phyloP scores from a whole-genome alignment of 1,140 invertebrate species.

The Oryctes rhinoceros region DNA sequence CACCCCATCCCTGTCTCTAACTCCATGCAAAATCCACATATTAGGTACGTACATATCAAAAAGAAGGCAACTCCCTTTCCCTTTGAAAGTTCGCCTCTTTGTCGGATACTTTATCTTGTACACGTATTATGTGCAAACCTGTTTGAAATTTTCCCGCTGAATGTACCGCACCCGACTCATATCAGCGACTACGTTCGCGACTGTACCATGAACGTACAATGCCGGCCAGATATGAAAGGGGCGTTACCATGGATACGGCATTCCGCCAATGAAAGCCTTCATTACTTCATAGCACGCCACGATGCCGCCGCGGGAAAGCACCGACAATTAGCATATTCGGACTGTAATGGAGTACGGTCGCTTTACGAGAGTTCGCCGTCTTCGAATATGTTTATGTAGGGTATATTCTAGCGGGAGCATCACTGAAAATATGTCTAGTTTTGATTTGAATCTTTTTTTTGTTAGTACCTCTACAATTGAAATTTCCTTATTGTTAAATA shows the following conservation, averaged over 20 bases:
- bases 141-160: conserved; percentile 25
- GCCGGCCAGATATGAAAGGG: conserved; percentile 40
- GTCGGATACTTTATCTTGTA: conserved; percentile 12
- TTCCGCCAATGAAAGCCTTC: conserved; percentile 8
- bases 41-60: background rate
- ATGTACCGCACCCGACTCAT: background rate
- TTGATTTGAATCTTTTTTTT: too few relatives aligned
- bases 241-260: conserved; percentile 38
- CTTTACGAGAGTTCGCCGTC: background rate
- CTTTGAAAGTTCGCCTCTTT: background rate
- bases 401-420: too few relatives aligned
- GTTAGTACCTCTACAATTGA: too few relatives aligned
- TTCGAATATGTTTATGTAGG: background rate
- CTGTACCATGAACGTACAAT: conserved; percentile 36
- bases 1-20: background rate
- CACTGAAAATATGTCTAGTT: too few relatives aligned
- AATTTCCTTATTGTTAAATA: too few relatives aligned
- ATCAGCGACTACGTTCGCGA: background rate
- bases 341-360: conserved; percentile 35
- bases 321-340: conserved; percentile 39
- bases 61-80: background rate
- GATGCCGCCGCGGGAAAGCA: conserved; percentile 39
- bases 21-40: background rate
- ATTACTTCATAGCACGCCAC: conserved; percentile 32
- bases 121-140: conserved; percentile 6